phyloP scores from a whole-genome alignment of 2,797 vertebrate genomes.

The Cirrhinus molitorella region DNA sequence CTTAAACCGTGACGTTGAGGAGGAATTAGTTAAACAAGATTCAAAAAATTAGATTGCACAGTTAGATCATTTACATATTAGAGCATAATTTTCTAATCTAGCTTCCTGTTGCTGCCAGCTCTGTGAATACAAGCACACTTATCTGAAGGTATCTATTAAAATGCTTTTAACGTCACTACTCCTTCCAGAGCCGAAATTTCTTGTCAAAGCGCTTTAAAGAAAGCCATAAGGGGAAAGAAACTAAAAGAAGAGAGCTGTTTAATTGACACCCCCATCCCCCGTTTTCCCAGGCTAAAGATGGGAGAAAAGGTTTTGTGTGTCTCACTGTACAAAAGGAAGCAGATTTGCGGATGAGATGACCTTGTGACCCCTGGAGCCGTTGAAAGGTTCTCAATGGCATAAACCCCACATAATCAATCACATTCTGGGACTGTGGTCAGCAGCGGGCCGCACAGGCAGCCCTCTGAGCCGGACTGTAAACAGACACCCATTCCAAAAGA shows the following conservation, averaged over 20 bases:
- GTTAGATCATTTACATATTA: conserved; percentile 33
- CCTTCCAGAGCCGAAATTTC: conserved; percentile 50
- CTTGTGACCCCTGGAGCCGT: conserved; percentile 87
- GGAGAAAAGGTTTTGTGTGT: conserved; percentile 80
- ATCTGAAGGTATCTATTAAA: conserved; percentile 22
- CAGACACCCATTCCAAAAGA: conserved; percentile 82
- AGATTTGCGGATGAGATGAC: conserved; percentile 94
- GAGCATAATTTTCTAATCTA: conserved; percentile 34
- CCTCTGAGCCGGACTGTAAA: conserved; percentile 91
- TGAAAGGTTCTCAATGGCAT: conserved; percentile 92
- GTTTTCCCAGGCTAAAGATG: conserved; percentile 91
- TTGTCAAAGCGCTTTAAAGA: conserved; percentile 74
- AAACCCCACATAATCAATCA: conserved; percentile 98
- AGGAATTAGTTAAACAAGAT: conserved; percentile 27
- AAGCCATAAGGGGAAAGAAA: conserved; percentile 71
- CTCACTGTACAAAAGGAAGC: conserved; percentile 98
- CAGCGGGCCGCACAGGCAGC: conserved; percentile 70
- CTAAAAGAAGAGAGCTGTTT: conserved; percentile 76
- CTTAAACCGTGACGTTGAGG: not conserved
- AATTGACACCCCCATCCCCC: conserved; percentile 85
- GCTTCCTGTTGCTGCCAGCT: conserved; percentile 21
- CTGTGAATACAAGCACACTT: conserved; percentile 33
- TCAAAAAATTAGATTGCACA: not conserved
- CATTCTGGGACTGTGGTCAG: conserved; percentile 88
- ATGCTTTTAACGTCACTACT: conserved; percentile 1